Evolutionary conservation across 2,797 vertebrate genomes (phyloP).

Genomic region (Sebastes miniatus): DNA sequence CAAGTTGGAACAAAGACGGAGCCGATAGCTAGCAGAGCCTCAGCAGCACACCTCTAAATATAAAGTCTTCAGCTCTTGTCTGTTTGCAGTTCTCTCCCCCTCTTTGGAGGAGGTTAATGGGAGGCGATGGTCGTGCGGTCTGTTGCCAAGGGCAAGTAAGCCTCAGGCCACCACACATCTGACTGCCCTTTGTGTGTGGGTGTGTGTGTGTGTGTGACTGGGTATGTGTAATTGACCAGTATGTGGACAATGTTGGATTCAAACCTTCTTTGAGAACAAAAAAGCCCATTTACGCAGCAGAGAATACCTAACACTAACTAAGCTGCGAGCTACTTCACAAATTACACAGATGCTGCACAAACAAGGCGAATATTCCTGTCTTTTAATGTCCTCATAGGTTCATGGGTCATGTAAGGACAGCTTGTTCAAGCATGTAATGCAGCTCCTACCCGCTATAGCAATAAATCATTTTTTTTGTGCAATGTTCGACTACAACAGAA

Average conservation of each 20-base stretch:
- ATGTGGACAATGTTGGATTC: slow-evolving; percentile 40
- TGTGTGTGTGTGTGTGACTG: slow-evolving; percentile 1
- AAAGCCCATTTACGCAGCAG: slow-evolving; percentile 35
- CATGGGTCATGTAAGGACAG: slow-evolving; percentile 43
- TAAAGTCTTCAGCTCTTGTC: slow-evolving; percentile 71
- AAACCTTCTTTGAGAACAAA: slow-evolving; percentile 49
- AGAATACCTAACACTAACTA: slow-evolving; percentile 16
- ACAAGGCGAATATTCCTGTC: slow-evolving; percentile 36
- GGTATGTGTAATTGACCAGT: slow-evolving; percentile 46
- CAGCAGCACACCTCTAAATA: slow-evolving; percentile 71
- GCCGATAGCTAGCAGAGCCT: slow-evolving; percentile 51
- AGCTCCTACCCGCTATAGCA: not conserved
- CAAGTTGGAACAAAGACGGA: slow-evolving; percentile 65
- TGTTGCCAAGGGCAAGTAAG: slow-evolving; percentile 64
- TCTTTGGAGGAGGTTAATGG: slow-evolving; percentile 70
- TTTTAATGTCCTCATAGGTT: slow-evolving; percentile 20
- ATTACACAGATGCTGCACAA: slow-evolving; percentile 51
- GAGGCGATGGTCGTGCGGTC: slow-evolving; percentile 64
- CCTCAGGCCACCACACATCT: slow-evolving; percentile 57
- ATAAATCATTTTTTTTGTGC: not conserved
- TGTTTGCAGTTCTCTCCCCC: slow-evolving; percentile 63
- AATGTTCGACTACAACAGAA: not conserved
- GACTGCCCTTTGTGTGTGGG: slow-evolving; percentile 41
- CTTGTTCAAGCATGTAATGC: not conserved
- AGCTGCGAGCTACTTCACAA: slow-evolving; percentile 34